phyloP scores from a whole-genome alignment of 2,113 vertebrate species.

The Odobenus rosmarus region DNA sequence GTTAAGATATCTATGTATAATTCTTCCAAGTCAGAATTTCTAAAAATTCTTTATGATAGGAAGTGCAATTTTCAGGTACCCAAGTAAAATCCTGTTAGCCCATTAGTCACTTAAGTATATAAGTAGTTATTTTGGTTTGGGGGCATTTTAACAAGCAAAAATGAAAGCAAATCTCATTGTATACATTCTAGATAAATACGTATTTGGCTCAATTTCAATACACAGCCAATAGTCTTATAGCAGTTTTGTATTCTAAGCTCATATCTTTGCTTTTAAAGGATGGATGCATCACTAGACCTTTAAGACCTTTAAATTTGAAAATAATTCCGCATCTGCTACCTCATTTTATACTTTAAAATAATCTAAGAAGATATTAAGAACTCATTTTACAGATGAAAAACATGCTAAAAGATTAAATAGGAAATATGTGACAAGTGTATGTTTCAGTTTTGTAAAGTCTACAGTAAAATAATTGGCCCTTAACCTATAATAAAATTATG shows the following conservation, averaged over 20 bases:
- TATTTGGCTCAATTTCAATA: neutral
- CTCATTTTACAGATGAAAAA: constrained; percentile 12
- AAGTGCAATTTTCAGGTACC: neutral
- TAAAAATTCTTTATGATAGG: neutral
- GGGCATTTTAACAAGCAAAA: neutral
- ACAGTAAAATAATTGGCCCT: neutral
- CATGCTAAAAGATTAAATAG: neutral
- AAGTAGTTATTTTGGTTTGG: neutral
- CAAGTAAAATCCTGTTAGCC: neutral
- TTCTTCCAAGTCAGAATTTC: neutral
- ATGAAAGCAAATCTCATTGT: neutral
- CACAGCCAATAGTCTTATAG: neutral
- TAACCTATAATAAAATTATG: neutral
- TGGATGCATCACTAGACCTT: neutral
- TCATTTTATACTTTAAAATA: neutral
- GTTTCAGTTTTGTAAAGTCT: neutral
- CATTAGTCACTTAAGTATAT: neutral
- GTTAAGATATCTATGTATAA: neutral
- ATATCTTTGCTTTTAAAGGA: constrained; percentile 33
- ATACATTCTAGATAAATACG: neutral
- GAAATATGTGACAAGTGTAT: neutral
- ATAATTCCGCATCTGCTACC: neutral
- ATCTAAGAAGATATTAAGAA: neutral
- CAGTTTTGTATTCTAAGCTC: neutral
- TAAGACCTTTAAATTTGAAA: neutral